phyloP scores from a whole-genome alignment of 2,797 vertebrate species.

The Myoxocephalus aenaeus region DNA sequence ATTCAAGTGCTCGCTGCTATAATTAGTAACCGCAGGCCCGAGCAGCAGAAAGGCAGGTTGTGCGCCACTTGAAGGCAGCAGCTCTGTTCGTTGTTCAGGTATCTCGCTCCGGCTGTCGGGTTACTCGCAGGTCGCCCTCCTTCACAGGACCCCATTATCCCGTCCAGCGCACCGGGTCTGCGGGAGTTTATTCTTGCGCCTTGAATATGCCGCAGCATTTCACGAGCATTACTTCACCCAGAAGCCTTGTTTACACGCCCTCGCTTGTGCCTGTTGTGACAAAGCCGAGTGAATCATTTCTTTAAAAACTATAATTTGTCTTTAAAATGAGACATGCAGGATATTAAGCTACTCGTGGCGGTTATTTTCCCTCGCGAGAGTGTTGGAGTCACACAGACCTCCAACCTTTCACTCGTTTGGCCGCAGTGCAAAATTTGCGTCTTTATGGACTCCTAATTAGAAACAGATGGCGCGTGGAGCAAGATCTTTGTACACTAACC shows the following conservation, averaged over 20 bases:
- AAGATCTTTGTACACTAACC: constrained; percentile 58
- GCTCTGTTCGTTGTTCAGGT: constrained; percentile 82
- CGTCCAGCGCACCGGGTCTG: constrained; percentile 2
- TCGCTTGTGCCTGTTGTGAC: constrained; percentile 40
- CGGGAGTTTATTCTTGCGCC: constrained; percentile 4
- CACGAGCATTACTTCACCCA: constrained; percentile 21
- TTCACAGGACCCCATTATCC: constrained; percentile 78
- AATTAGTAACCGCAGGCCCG: constrained; percentile 80
- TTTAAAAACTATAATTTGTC: constrained; percentile 57
- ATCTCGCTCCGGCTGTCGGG: constrained; percentile 83
- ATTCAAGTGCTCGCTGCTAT: constrained; percentile 79
- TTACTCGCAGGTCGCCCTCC: constrained; percentile 83
- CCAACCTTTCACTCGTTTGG: constrained; percentile 76
- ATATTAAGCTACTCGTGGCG: constrained; percentile 59
- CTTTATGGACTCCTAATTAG: constrained; percentile 81
- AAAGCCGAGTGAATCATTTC: constrained; percentile 31
- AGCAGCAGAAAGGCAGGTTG: constrained; percentile 79
- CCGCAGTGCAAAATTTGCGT: constrained; percentile 76
- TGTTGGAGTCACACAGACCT: constrained; percentile 70
- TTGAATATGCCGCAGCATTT: constrained; percentile 26
- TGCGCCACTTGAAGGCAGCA: constrained; percentile 82
- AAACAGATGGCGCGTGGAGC: constrained; percentile 85
- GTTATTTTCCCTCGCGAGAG: constrained; percentile 69
- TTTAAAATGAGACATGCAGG: constrained; percentile 53
- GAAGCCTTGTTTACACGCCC: constrained; percentile 42